Conservation (phyloP, 1,140 invertebrate species). For the Chlorops oryzae region DNA sequence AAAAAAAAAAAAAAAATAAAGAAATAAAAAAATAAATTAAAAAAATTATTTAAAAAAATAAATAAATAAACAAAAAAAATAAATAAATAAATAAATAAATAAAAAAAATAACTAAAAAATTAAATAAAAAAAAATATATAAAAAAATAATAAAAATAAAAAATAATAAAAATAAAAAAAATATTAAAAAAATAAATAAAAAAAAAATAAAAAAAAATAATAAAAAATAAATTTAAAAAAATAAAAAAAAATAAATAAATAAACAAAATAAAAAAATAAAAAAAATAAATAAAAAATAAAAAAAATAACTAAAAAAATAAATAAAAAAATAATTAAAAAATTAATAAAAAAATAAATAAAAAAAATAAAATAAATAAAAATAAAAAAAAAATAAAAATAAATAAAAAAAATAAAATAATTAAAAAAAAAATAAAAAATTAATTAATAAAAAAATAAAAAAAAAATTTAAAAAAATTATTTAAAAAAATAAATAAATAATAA, state of each 20-base stretch:
- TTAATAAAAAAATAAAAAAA: background rate
- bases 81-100: background rate
- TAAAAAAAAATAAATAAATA: too few relatives aligned
- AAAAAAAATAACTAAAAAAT: too few relatives aligned
- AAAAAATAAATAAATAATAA: too few relatives aligned
- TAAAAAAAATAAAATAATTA: conserved; percentile 15
- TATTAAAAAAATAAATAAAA: too few relatives aligned
- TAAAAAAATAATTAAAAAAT: background rate
- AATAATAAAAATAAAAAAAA: too few relatives aligned
- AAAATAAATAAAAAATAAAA: conserved; percentile 5
- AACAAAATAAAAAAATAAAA: background rate
- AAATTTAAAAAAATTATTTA: too few relatives aligned
- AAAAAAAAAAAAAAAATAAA: background rate
- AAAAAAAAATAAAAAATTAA: background rate
- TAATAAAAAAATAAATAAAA: too few relatives aligned
- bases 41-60: conserved; percentile 11
- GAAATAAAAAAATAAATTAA: conserved; percentile 5
- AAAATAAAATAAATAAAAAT: conserved; percentile 18
- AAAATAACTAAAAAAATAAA: background rate
- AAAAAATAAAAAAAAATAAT: too few relatives aligned
- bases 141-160: too few relatives aligned
- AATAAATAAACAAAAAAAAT: conserved; percentile 5
- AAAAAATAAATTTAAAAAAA: too few relatives aligned
- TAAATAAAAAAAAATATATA: background rate
- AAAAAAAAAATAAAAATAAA: conserved; percentile 15